Percentiles rank a stretch among this genome's conserved stretches.
Evolutionary conservation across 1,140 invertebrate species (phyloP).

Genomic region (Sitodiplosis mosellana): DNA sequence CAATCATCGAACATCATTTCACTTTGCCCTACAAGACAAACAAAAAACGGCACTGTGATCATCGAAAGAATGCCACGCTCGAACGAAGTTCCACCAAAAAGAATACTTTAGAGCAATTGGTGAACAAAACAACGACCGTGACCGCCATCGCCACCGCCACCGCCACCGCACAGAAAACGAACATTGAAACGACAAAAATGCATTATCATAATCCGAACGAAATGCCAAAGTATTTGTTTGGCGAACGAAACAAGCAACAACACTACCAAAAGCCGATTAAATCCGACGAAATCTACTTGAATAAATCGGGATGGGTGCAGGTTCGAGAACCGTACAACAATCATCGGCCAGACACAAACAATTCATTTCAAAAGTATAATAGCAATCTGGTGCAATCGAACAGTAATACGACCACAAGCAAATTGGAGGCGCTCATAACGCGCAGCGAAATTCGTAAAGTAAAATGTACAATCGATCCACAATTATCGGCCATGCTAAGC

Average conservation of each 20-base stretch:
- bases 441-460: constrained; percentile 16
- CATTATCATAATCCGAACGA: constrained; percentile 4
- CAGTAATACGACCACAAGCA: constrained; percentile 6
- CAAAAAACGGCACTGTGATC: background rate
- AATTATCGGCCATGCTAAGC: constrained; percentile 17
- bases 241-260: constrained; percentile 12
- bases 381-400: background rate
- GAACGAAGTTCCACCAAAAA: background rate
- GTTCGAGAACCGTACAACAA: constrained; percentile 6
- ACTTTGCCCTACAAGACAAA: constrained; percentile 8
- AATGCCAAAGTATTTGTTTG: constrained; percentile 16
- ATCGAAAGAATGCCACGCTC: background rate
- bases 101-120: background rate
- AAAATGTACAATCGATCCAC: constrained; percentile 16
- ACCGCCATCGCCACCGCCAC: too few species aligned
- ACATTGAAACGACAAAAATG: constrained; percentile 1
- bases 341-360: constrained; percentile 7
- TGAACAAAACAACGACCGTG: background rate
- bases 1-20: constrained; percentile 19
- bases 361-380: background rate
- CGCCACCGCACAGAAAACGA: background rate
- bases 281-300: constrained; percentile 18
- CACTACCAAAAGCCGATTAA: background rate
- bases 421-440: constrained; percentile 22
- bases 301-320: constrained; percentile 25